These are phyloP conservation scores for Palloptera scutellata DNA, from an alignment of 2,888 invertebrate genomes.

Conservation along the genomic window DNA sequence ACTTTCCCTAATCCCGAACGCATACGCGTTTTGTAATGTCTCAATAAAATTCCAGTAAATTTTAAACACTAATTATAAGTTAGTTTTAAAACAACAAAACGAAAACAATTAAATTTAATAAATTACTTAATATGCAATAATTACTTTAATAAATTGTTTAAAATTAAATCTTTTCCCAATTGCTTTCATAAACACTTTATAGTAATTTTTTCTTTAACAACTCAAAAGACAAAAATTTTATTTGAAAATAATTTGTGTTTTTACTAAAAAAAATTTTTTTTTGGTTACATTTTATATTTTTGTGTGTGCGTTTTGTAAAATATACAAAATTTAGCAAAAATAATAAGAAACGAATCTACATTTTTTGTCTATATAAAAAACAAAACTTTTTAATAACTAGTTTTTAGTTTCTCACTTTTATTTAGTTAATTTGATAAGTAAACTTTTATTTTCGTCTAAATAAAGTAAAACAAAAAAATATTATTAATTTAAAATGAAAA, in stretches of 20 bases:
- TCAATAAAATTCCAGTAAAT: too few species aligned
- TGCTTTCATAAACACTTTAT: too few species aligned
- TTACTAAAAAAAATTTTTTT: slow-evolving; percentile 7
- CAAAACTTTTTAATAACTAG: slow-evolving; percentile 33
- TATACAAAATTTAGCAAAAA: slow-evolving; percentile 23
- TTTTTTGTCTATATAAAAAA: slow-evolving; percentile 38
- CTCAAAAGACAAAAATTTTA: background rate
- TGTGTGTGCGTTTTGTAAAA: slow-evolving; percentile 43
- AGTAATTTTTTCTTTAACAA: too few species aligned
- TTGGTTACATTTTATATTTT: slow-evolving; percentile 47
- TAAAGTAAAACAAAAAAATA: slow-evolving; percentile 27
- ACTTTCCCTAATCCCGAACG: too few species aligned
- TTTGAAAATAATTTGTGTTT: background rate
- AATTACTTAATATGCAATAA: slow-evolving; percentile 34
- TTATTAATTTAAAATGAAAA: slow-evolving; percentile 12
- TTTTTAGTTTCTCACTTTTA: slow-evolving; percentile 27
- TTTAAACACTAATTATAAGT: slow-evolving; percentile 22
- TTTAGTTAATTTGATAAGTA: slow-evolving; percentile 31
- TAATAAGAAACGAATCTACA: slow-evolving; percentile 34
- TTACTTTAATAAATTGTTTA: slow-evolving; percentile 14
- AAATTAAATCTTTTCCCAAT: too few species aligned
- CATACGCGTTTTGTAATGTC: too few species aligned
- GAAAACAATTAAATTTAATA: slow-evolving; percentile 19
- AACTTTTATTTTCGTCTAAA: slow-evolving; percentile 25
- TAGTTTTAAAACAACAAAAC: slow-evolving; percentile 22